Conservation (phyloP, 2,888 invertebrate genomes). For the Malthinus flaveolus region DNA sequence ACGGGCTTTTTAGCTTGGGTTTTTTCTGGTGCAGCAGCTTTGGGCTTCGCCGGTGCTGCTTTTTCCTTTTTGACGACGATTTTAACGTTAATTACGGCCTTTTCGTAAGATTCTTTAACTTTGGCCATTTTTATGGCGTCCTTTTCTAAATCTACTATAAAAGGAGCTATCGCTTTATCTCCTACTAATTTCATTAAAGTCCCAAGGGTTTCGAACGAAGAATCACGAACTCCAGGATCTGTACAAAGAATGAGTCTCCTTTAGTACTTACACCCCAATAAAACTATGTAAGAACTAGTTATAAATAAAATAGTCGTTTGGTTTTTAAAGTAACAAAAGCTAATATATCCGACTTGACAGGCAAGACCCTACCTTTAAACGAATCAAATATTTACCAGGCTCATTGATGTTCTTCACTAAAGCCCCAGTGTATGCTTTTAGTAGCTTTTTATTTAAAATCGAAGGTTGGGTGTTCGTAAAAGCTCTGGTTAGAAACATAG, state of each 20-base stretch:
- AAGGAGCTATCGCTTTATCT: conserved; percentile 85
- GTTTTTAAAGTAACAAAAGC: too few relatives aligned
- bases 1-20: neutral
- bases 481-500: conserved; percentile 80
- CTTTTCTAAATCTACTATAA: conserved; percentile 85
- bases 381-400: too few relatives aligned
- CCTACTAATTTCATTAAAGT: conserved; percentile 92
- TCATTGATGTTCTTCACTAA: conserved; percentile 79
- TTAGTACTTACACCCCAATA: neutral
- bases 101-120: conserved; percentile 92
- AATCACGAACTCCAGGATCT: conserved; percentile 91
- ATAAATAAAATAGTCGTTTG: too few relatives aligned
- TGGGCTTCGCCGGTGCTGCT: conserved; percentile 59
- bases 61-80: conserved; percentile 67
- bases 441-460: conserved; percentile 84
- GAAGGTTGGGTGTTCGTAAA: conserved; percentile 81
- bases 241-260: conserved; percentile 32
- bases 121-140: conserved; percentile 91
- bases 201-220: conserved; percentile 90
- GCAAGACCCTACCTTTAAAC: too few relatives aligned
- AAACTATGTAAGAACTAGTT: too few relatives aligned
- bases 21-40: conserved; percentile 45
- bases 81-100: conserved; percentile 84
- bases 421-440: conserved; percentile 79
- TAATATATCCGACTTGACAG: too few relatives aligned